Evolutionary conservation across 2,113 vertebrate species (phyloP).

Genomic region (Tyto alba): DNA sequence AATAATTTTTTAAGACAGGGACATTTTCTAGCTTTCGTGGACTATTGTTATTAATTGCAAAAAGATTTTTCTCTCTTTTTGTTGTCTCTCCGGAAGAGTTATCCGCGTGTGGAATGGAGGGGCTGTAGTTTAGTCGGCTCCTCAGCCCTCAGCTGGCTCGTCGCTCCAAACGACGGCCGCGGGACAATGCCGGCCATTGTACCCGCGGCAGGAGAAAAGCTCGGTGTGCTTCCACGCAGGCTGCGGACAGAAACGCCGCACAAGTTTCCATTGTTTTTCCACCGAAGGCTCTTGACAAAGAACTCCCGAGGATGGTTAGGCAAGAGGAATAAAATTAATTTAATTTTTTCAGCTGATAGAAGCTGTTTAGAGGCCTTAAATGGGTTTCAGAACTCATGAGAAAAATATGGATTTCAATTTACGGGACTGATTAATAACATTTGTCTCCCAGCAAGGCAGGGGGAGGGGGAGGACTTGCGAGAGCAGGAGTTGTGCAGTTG

Average conservation of each 20-base stretch:
- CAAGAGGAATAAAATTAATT: not conserved
- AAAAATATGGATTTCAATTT: constrained; percentile 5
- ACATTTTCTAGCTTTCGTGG: not conserved
- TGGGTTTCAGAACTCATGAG: not conserved
- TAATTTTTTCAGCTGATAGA: not conserved
- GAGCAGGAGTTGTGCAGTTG: not conserved
- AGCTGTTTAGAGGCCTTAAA: constrained; percentile 1
- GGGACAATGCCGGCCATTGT: constrained; percentile 1
- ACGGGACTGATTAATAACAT: not conserved
- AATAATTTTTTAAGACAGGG: rapidly evolving
- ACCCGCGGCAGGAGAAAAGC: not conserved
- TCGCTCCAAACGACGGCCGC: rapidly evolving
- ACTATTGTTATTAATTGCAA: not conserved
- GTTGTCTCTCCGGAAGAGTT: rapidly evolving
- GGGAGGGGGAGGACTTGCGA: not conserved
- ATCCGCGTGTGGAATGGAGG: not conserved
- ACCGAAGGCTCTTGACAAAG: not conserved
- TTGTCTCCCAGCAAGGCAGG: not conserved
- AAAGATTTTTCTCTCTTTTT: not conserved
- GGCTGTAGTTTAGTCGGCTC: not conserved
- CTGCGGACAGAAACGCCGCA: not conserved
- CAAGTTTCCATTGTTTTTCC: not conserved
- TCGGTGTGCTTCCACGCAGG: not conserved
- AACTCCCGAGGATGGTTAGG: not conserved
- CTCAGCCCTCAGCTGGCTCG: not conserved